These are phyloP conservation scores for Drosophila fungiperda DNA, from an alignment of 2,888 invertebrate genomes.

Conservation along the genomic window DNA sequence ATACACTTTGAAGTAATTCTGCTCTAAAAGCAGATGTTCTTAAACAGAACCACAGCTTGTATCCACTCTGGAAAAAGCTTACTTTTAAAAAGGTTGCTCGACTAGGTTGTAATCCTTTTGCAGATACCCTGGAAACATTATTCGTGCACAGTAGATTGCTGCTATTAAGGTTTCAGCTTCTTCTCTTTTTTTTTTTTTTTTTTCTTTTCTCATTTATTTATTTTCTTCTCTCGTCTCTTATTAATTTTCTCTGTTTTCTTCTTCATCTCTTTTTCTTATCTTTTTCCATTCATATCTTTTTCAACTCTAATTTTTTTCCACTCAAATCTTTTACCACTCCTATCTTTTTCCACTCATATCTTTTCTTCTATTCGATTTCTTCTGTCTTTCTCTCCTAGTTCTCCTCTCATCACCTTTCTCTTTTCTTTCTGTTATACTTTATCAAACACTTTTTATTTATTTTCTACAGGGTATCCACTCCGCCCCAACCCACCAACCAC, in stretches of 20 bases:
- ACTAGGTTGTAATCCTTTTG: no score
- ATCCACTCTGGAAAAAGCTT: no score
- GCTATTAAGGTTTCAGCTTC: background rate
- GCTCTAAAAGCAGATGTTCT: no score
- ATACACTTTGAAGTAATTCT: no score
- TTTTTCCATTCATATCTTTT: background rate
- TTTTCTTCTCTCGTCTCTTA: no score
- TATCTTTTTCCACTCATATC: no score
- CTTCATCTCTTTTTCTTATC: background rate
- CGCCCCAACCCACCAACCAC: background rate
- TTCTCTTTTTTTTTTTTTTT: background rate
- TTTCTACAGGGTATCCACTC: background rate
- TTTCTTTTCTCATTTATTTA: no score
- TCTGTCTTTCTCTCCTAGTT: background rate
- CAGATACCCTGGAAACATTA: background rate
- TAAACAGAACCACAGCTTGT: no score
- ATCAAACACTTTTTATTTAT: background rate
- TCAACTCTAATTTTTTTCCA: fast-evolving
- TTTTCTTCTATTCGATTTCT: background rate
- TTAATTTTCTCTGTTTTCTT: background rate
- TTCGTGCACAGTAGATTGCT: background rate
- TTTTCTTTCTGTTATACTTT: background rate
- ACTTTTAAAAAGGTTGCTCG: no score
- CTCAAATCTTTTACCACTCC: no score
- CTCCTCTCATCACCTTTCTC: background rate